Base-by-base conservation (phyloP, 1,140 invertebrate genomes). In the Drosophila sp. region DNA sequence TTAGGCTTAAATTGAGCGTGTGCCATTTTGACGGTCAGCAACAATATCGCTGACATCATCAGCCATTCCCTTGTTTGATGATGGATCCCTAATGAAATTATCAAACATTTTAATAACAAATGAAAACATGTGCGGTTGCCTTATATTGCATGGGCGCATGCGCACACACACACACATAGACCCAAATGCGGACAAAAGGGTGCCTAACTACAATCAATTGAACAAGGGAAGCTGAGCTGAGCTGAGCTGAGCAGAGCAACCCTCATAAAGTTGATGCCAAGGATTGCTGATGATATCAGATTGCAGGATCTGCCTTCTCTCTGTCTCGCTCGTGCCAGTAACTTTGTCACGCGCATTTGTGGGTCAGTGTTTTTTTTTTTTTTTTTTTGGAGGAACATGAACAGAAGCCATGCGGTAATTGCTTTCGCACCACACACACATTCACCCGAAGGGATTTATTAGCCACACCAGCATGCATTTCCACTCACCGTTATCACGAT, bases 401-500 rank as follows among this genome's bases (percentile, higher is more conserved):
- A 32, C 55, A 32, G 56, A 35, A 50, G 23, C 44, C 44, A 50
- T 54, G 70, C 58, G 41, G 63, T 72, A 79, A 76, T 83, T 82
- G 72, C 62, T 38, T 60, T 54, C 38, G 44, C 2, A 11, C 7
- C 35, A 38, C 35, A 30, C 30, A 30, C 35, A 38, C 44, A 54
- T 35, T 63, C 81, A 84, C 69, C 72, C 72, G 7, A 50, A 50
- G 81, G 81, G 57, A 54, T 60, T 65, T 71, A 74, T 79, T 80
- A 79, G 66, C 57, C 76, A 79, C 76, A 75, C 80, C 80, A 73
- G 76, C 80, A 83, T 75, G 35, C 33, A 60, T n/a, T 33, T 38
- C 60, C 27, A 93, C 93, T 93, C 81, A 94, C 93, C 93, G 83
- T 93, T 93, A 80, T 94, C 93, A 70, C 93, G 90, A 84, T 93